Conservation (phyloP, 2,113 vertebrate species). For the Pycnonotus jocosus region DNA sequence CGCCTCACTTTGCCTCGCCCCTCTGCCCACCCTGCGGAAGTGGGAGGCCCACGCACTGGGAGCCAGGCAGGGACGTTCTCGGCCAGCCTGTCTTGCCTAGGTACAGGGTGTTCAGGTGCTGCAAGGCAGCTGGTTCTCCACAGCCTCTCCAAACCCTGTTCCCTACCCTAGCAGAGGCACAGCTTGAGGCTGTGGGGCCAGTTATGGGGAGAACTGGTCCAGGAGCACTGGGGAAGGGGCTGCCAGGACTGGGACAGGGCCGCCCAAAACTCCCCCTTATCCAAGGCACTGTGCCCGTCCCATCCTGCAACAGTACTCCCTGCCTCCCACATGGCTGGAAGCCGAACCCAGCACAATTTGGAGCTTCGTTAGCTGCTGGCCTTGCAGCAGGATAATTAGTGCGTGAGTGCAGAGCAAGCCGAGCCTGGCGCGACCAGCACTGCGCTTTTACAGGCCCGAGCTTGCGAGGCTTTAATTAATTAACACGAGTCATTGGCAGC, state of each 20-base stretch:
- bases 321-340: conserved; percentile 13
- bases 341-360: neutral
- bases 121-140: fast-evolving
- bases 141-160: neutral
- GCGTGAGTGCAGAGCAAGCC: neutral
- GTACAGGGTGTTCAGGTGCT: neutral
- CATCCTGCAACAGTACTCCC: neutral
- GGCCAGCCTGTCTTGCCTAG: neutral
- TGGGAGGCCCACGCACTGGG: neutral
- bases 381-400: conserved; percentile 27
- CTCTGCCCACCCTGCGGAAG: neutral
- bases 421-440: neutral
- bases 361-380: conserved; percentile 18
- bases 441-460: neutral
- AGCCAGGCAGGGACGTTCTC: neutral
- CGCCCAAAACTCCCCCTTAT: neutral
- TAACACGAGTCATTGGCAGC: conserved; percentile 32
- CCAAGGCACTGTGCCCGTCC: neutral
- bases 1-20: fast-evolving
- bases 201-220: neutral
- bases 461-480: conserved; percentile 50
- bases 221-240: fast-evolving
- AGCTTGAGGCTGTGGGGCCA: neutral
- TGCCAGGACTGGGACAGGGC: neutral
- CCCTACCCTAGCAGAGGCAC: neutral